phyloP scores from a whole-genome alignment of 1,140 invertebrate genomes.

The Paralvinella palmiformis region DNA sequence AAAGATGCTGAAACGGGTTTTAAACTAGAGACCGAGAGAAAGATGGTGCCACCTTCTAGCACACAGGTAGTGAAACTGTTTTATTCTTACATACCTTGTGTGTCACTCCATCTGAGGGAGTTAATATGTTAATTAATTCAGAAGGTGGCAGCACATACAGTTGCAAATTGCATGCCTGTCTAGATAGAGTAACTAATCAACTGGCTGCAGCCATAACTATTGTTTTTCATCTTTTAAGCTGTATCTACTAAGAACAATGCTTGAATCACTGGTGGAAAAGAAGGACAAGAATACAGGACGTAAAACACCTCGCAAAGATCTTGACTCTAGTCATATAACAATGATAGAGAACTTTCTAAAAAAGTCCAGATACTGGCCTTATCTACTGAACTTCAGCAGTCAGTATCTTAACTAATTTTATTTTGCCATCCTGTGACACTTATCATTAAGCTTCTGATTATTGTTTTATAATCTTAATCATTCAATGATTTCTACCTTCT shows the following conservation, averaged over 20 bases:
- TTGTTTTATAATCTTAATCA: constrained; percentile 89
- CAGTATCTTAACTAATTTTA: constrained; percentile 29
- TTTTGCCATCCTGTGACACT: constrained; percentile 74
- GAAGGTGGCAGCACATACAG: too few species aligned
- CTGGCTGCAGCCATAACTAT: not conserved
- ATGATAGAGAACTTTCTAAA: constrained; percentile 91
- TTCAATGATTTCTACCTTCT: not conserved
- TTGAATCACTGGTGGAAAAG: constrained; percentile 95
- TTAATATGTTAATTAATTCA: too few species aligned
- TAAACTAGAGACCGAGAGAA: not conserved
- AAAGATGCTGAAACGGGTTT: not conserved
- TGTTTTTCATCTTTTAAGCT: constrained; percentile 59
- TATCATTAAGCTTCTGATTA: constrained; percentile 91
- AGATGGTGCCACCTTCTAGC: constrained; percentile 12
- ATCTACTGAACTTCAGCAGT: constrained; percentile 80
- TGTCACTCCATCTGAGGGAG: too few species aligned
- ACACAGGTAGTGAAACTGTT: constrained; percentile 13
- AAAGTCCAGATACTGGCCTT: constrained; percentile 91
- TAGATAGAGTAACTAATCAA: too few species aligned
- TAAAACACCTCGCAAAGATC: constrained; percentile 71
- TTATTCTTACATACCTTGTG: not conserved
- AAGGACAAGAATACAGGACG: constrained; percentile 39
- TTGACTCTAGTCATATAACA: constrained; percentile 81
- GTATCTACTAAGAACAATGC: constrained; percentile 98
- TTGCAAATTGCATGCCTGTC: too few species aligned